phyloP scores from a whole-genome alignment of 2,888 invertebrate genomes.

The Lepidochitona cinerea region DNA sequence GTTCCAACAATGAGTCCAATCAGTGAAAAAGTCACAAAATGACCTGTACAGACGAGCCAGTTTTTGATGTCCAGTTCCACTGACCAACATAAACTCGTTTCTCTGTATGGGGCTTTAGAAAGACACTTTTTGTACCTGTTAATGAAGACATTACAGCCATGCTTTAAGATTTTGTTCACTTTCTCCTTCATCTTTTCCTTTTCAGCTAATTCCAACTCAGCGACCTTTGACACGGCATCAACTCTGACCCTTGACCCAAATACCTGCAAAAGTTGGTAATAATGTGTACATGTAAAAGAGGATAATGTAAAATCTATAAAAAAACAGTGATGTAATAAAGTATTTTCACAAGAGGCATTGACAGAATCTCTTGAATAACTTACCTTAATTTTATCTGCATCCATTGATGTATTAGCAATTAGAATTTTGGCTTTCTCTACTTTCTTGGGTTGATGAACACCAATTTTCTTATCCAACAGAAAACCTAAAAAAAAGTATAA shows the following conservation, averaged over 20 bases:
- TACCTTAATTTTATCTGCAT: slow-evolving; percentile 97
- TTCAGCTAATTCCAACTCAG: slow-evolving; percentile 96
- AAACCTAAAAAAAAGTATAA: slow-evolving; percentile 79
- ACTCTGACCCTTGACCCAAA: slow-evolving; percentile 90
- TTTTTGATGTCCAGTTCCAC: too few species aligned
- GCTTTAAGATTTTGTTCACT: slow-evolving; percentile 94
- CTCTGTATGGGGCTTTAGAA: too few species aligned
- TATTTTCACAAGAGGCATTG: too few species aligned
- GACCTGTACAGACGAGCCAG: too few species aligned
- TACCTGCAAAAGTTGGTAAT: too few species aligned
- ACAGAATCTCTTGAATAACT: slow-evolving; percentile 2
- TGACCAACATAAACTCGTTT: too few species aligned
- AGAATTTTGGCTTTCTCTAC: slow-evolving; percentile 96
- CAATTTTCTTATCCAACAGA: slow-evolving; percentile 95
- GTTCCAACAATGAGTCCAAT: too few species aligned
- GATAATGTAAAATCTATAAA: too few species aligned
- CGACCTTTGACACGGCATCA: slow-evolving; percentile 82
- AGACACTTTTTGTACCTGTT: slow-evolving; percentile 84
- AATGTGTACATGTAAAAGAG: too few species aligned
- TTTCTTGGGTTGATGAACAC: slow-evolving; percentile 96
- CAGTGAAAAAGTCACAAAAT: too few species aligned
- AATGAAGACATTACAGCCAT: slow-evolving; percentile 97
- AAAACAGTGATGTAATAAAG: too few species aligned
- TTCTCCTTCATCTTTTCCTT: slow-evolving; percentile 99
- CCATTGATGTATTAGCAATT: slow-evolving; percentile 99